phyloP scores from a whole-genome alignment of 2,888 invertebrate genomes.

The Diaphora mendica region DNA sequence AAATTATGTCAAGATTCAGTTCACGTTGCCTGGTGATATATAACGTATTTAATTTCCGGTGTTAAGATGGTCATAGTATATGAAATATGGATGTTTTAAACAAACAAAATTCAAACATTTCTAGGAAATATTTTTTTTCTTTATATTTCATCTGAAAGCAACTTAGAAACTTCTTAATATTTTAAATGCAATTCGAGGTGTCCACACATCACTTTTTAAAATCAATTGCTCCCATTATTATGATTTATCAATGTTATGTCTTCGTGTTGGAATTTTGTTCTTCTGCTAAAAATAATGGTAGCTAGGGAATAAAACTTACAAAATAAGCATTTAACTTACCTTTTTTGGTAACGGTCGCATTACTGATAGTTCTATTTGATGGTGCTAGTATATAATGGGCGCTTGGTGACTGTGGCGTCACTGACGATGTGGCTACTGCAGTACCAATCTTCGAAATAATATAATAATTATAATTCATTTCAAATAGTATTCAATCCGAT shows the following conservation, averaged over 20 bases:
- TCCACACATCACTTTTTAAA: background rate
- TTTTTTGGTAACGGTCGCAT: constrained; percentile 81
- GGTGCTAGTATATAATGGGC: constrained; percentile 82
- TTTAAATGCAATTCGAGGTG: background rate
- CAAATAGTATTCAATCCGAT: background rate
- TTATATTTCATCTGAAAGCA: background rate
- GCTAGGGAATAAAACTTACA: too few relatives aligned
- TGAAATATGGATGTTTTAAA: constrained; percentile 9
- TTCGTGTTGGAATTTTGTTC: too few relatives aligned
- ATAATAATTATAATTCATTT: background rate
- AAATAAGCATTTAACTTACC: constrained; percentile 60
- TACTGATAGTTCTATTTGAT: constrained; percentile 75
- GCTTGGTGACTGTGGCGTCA: constrained; percentile 82
- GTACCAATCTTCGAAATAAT: constrained; percentile 57
- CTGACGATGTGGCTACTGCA: constrained; percentile 70
- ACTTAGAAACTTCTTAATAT: background rate
- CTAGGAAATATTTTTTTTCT: background rate
- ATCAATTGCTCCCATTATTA: too few relatives aligned
- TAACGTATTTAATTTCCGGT: constrained; percentile 47
- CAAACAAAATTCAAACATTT: background rate
- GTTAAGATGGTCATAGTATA: constrained; percentile 25
- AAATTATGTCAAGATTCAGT: constrained; percentile 11
- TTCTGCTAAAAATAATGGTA: too few relatives aligned
- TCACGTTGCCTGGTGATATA: constrained; percentile 43
- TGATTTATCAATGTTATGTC: too few relatives aligned